phyloP scores from a whole-genome alignment of 2,888 invertebrate species.

The Calameuta filiformis region DNA sequence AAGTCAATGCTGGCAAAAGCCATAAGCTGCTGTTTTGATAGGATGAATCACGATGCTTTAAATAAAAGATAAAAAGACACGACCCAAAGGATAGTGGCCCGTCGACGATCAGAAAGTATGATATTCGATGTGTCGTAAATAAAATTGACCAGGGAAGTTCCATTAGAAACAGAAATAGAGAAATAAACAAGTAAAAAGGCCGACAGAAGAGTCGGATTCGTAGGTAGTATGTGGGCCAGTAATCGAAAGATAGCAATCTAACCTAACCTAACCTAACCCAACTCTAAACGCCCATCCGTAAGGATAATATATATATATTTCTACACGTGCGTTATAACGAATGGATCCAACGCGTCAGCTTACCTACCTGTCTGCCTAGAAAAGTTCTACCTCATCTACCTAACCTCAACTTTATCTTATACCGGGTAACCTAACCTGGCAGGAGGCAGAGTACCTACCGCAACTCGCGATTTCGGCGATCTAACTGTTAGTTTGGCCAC shows the following conservation, averaged over 20 bases:
- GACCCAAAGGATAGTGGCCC: neutral
- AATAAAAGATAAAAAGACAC: neutral
- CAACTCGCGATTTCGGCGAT: constrained; percentile 18
- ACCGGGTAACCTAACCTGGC: neutral
- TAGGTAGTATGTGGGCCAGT: constrained; percentile 10
- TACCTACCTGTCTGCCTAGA: neutral
- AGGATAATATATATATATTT: neutral
- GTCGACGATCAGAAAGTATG: neutral
- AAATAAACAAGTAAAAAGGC: neutral
- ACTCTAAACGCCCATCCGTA: neutral
- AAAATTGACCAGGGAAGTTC: neutral
- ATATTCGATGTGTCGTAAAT: neutral
- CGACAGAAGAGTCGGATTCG: neutral
- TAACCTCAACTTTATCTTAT: neutral
- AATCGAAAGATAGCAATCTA: constrained; percentile 9
- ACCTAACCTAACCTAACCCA: neutral
- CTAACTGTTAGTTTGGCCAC: constrained; percentile 19
- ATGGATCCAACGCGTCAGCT: neutral
- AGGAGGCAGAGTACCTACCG: neutral
- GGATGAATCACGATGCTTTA: neutral
- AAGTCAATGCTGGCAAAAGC: neutral
- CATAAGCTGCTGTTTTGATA: neutral
- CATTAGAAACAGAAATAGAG: neutral
- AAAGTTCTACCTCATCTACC: neutral
- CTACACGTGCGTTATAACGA: neutral